A percentile compares a stretch with the other conserved stretches of the same genome.
Conservation (phyloP, 2,113 vertebrate species). For the Myiopsitta monachus region DNA sequence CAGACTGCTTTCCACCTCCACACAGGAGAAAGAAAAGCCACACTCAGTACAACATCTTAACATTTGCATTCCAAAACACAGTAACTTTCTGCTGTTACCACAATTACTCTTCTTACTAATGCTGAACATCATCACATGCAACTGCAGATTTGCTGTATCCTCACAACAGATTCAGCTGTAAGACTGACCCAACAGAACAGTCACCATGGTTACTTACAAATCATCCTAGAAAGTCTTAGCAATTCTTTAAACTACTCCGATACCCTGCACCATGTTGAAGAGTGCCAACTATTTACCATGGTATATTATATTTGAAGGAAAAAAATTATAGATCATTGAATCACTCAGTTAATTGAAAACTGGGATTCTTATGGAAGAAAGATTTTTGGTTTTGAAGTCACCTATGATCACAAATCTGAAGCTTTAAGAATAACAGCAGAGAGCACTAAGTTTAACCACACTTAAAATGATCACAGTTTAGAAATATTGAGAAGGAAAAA, state of each 20-base stretch:
- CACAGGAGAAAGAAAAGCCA: slow-evolving; percentile 1
- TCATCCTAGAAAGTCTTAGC: not conserved
- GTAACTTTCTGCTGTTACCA: slow-evolving; percentile 55
- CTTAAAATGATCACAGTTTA: not conserved
- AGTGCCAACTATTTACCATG: not conserved
- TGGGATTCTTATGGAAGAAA: not conserved
- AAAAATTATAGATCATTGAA: not conserved
- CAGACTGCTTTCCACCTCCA: slow-evolving; percentile 34
- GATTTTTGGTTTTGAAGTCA: not conserved
- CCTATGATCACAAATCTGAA: not conserved
- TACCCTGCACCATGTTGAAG: not conserved
- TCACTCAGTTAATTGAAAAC: not conserved
- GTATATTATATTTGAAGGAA: not conserved
- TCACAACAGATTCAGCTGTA: not conserved
- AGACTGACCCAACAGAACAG: not conserved
- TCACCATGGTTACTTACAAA: not conserved
- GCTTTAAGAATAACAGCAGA: not conserved
- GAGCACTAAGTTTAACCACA: not conserved
- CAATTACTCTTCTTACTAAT: slow-evolving; percentile 32
- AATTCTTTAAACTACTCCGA: not conserved
- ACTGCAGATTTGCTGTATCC: not conserved
- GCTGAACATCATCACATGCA: not conserved
- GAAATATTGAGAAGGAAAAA: not conserved
- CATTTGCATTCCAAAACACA: slow-evolving; percentile 65
- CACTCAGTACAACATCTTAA: slow-evolving; percentile 53